Evolutionary conservation across 2,888 invertebrate species (phyloP), one percentile per base, ranked within the genome.

Genomic region (Lissonota sp.): DNA sequence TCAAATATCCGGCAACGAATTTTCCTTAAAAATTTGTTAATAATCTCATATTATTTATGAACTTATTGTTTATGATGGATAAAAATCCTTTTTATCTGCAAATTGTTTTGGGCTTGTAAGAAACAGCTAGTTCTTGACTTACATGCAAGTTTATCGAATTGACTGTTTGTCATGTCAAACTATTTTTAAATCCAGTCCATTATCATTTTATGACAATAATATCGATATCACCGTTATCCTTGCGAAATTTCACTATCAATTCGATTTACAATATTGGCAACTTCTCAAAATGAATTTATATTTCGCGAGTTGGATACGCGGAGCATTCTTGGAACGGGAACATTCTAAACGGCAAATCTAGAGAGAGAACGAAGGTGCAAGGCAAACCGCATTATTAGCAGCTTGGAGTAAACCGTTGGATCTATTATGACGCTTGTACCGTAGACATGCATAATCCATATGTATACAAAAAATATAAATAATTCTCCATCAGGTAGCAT

Each of bases 341-440:
- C 76, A 80, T 80, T 80, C 80, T 77, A 80, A 80, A 73, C 51
- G 8, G 76, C 63, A 69, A n/a, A 76, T 80, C 57, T 53, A 57
- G 57, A 4, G 64, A 57, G 14, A 63, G 76, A 55, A 69, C 80
- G 63, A 77, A 64, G 69, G 72, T 62, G 67, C 80, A 80, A 80
- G 80, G 80, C 69, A 64, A 80, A 80, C 80, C 72, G 44, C 80
- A 73, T 80, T 73, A 69, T 80, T 64, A 77, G 55, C 53, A 14
- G 42, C 51, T 80, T 67, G 67, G 67, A 76, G 72, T 76, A 76
- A 80, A 72, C 67, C 51, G 62, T 76, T 67, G 49, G 49, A 8
- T 12, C 55, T 44, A 57, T 69, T 76, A 80, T 40, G 71, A 72
- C 40, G 44, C 60, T 44, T 44, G 44, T 44, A 44, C 44, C 10